Evolutionary conservation across 2,888 invertebrate species (phyloP).

Genomic region (Tineola bisselliella): DNA sequence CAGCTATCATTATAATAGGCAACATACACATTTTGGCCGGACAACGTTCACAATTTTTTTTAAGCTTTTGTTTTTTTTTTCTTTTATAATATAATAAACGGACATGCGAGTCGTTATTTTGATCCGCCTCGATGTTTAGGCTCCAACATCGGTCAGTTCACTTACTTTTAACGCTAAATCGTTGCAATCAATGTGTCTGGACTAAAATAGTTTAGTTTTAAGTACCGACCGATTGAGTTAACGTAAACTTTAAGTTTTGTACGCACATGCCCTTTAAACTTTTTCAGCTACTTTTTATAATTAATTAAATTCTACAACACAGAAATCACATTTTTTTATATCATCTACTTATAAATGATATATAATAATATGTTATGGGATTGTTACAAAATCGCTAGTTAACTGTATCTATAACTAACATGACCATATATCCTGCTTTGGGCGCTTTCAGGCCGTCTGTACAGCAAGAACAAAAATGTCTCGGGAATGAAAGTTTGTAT

Average conservation of each 20-base stretch:
- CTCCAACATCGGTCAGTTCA: background rate
- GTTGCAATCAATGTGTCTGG: too few relatives aligned
- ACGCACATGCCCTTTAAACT: background rate
- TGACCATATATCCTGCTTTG: too few relatives aligned
- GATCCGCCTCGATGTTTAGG: background rate
- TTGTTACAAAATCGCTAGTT: background rate
- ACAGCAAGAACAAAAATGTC: too few relatives aligned
- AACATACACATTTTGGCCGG: conserved; percentile 58
- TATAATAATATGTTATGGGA: background rate
- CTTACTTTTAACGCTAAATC: too few relatives aligned
- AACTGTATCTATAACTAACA: too few relatives aligned
- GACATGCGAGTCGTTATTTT: background rate
- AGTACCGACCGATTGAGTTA: background rate
- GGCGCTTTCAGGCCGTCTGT: too few relatives aligned
- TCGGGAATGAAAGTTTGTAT: too few relatives aligned
- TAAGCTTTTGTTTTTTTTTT: conserved; percentile 19
- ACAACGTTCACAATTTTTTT: conserved; percentile 49
- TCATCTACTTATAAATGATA: background rate
- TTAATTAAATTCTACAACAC: background rate
- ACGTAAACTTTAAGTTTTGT: background rate
- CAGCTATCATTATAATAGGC: background rate
- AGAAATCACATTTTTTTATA: conserved; percentile 5
- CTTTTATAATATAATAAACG: conserved; percentile 49
- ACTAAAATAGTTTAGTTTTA: conserved; percentile 24
- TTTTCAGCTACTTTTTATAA: background rate